A percentile compares a stretch with the other conserved stretches of the same genome.
Conservation (phyloP, 35 echinoderm and acorn worm species). For the Lytechinus pictus region DNA sequence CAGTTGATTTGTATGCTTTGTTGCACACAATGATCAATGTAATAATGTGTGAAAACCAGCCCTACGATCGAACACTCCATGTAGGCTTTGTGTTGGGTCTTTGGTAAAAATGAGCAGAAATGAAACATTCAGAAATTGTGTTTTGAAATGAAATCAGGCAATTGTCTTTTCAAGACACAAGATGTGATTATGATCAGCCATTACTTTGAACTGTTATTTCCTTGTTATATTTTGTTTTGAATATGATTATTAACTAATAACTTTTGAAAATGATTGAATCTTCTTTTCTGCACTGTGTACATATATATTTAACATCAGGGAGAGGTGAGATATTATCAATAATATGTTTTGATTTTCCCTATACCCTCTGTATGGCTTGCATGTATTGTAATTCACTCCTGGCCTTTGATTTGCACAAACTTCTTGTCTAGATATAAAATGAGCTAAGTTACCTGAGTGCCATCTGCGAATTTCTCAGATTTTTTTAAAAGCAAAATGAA, state of each 20-base stretch:
- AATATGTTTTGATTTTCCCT: background rate
- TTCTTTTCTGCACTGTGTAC: background rate
- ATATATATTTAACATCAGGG: background rate
- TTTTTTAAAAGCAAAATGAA: too few species aligned
- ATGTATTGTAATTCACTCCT: background rate
- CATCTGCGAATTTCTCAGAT: too few species aligned
- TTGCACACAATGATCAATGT: too few species aligned
- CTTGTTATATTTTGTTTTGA: background rate
- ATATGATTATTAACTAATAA: background rate
- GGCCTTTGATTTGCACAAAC: background rate
- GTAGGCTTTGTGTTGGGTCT: too few species aligned
- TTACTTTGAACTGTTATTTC: background rate
- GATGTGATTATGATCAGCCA: background rate
- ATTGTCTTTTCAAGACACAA: background rate
- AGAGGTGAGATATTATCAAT: constrained; percentile 2
- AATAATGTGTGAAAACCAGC: too few species aligned
- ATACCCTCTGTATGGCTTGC: background rate
- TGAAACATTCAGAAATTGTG: background rate
- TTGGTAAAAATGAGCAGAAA: too few species aligned
- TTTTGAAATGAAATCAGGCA: background rate
- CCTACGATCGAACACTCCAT: too few species aligned
- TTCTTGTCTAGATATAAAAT: background rate
- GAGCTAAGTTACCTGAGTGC: background rate
- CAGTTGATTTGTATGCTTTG: too few species aligned
- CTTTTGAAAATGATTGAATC: background rate